Percentiles rank a stretch among this genome's conserved stretches.
Evolutionary conservation across 2,888 invertebrate genomes (phyloP).

Genomic region (Gnatocerus cornutus): DNA sequence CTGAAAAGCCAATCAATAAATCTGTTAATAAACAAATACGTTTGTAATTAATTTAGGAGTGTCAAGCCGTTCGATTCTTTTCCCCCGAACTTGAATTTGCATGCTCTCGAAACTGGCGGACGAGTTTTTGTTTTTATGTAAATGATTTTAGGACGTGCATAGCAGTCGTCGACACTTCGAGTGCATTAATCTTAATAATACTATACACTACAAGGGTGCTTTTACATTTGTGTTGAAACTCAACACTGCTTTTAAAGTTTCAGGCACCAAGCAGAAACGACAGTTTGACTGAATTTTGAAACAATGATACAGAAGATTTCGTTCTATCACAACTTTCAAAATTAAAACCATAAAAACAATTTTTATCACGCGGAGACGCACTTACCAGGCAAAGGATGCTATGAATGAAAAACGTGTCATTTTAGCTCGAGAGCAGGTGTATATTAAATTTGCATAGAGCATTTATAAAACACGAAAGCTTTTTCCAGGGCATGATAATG

Average conservation of each 20-base stretch:
- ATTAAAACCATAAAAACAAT: too few relatives aligned
- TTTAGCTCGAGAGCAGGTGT: slow-evolving; percentile 48
- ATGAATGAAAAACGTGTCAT: slow-evolving; percentile 35
- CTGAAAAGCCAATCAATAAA: too few relatives aligned
- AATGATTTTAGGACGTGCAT: neutral
- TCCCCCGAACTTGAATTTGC: neutral
- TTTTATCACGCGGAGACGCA: neutral
- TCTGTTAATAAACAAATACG: too few relatives aligned
- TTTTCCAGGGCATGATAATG: slow-evolving; percentile 29
- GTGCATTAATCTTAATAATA: slow-evolving; percentile 10
- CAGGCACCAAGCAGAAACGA: too few relatives aligned
- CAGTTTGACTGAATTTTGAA: too few relatives aligned
- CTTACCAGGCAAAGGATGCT: slow-evolving; percentile 12
- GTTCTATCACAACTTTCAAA: too few relatives aligned
- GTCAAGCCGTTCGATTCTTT: neutral
- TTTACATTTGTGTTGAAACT: neutral
- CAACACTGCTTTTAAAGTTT: neutral
- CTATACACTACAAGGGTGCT: neutral
- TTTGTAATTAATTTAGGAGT: too few relatives aligned
- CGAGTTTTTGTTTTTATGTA: slow-evolving; percentile 8
- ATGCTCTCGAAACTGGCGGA: neutral
- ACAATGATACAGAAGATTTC: too few relatives aligned
- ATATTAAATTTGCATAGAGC: slow-evolving; percentile 48
- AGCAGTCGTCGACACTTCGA: neutral
- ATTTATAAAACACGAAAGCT: slow-evolving; percentile 44